Percentiles rank a stretch among this genome's conserved stretches.
Evolutionary conservation across 1,140 invertebrate species (phyloP).

Genomic region (Leptoteleia sp.): DNA sequence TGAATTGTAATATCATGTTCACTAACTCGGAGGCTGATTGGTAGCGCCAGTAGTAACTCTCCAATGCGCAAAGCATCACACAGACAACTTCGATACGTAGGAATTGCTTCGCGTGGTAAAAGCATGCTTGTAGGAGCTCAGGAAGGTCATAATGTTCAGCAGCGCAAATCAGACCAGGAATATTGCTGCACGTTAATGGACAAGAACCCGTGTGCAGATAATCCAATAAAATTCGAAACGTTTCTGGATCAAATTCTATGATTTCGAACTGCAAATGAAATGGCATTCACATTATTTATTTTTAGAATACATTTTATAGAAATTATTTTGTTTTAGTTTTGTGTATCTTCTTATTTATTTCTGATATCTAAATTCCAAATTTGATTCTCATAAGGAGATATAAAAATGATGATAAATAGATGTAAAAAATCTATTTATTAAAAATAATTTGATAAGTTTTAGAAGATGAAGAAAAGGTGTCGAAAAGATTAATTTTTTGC

Average conservation of each 20-base stretch:
- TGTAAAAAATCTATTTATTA: no score
- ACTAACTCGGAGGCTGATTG: conserved; percentile 95
- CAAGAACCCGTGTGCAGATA: conserved; percentile 96
- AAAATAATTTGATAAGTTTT: no score
- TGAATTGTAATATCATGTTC: conserved; percentile 95
- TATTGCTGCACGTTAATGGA: conserved; percentile 93
- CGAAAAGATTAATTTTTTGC: no score
- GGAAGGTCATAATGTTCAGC: conserved; percentile 97
- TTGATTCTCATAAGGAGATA: no score
- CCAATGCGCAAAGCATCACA: conserved; percentile 94
- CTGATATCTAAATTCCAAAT: no score
- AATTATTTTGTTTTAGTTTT: no score
- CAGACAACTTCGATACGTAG: conserved; percentile 95
- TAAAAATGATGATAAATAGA: no score
- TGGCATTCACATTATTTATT: no score
- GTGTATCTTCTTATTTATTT: no score
- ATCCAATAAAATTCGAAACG: conserved; percentile 93
- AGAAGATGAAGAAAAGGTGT: no score
- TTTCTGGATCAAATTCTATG: conserved; percentile 97
- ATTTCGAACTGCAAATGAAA: conserved; percentile 89
- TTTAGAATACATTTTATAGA: no score
- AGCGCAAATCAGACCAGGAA: conserved; percentile 95
- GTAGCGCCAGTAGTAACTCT: conserved; percentile 98
- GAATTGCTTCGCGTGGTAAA: conserved; percentile 97
- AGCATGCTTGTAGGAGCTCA: conserved; percentile 95